phyloP scores from a whole-genome alignment of 2,113 vertebrate genomes.

The Neomonachus schauinslandi region DNA sequence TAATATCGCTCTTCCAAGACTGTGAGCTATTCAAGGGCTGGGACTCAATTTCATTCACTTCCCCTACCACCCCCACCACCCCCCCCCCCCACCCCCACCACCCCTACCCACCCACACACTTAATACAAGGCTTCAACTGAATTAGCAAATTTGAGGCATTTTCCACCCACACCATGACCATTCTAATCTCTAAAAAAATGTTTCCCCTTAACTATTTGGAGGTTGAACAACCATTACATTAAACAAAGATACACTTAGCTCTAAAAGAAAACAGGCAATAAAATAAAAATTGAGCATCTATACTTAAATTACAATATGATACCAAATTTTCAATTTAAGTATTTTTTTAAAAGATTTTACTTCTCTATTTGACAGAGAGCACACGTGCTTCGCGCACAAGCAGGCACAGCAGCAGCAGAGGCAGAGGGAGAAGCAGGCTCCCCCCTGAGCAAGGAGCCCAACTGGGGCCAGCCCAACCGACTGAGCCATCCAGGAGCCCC shows the following conservation, averaged over 20 bases:
- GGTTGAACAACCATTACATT: background rate
- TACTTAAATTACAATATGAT: background rate
- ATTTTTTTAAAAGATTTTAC: too few species aligned
- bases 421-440: too few species aligned
- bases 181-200: background rate
- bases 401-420: too few species aligned
- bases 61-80: too few species aligned
- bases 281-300: slow-evolving; percentile 8
- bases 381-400: rapidly evolving
- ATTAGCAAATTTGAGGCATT: background rate
- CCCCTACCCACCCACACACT: background rate
- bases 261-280: slow-evolving; percentile 1
- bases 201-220: background rate
- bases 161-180: background rate
- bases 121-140: background rate
- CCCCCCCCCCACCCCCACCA: background rate
- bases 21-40: background rate
- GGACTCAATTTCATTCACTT: slow-evolving; percentile 7
- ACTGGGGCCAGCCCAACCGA: too few species aligned
- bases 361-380: too few species aligned
- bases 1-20: background rate
- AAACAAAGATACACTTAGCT: background rate
- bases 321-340: background rate
- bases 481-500: too few species aligned
- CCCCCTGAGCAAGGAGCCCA: too few species aligned